phyloP scores from a whole-genome alignment of 37 sponge, comb jelly and placozoan species.

The Diacarnus erythraeanus region DNA sequence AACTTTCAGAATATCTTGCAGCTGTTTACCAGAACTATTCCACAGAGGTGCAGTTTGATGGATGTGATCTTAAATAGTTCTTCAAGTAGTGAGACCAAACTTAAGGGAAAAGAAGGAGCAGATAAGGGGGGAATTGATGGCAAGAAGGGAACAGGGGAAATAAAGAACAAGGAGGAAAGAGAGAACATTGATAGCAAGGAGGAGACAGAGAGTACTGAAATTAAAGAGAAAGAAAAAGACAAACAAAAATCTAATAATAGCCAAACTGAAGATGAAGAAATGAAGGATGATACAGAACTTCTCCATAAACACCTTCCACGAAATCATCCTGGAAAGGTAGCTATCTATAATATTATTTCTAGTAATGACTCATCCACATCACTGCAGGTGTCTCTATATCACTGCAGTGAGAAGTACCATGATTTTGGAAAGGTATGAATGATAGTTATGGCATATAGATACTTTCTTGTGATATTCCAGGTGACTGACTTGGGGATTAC shows the following conservation, averaged over 20 bases:
- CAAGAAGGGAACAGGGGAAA: too few species aligned
- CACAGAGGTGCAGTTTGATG: not conserved
- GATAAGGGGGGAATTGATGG: too few species aligned
- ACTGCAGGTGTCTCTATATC: not conserved
- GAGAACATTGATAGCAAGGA: too few species aligned
- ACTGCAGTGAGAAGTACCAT: not conserved
- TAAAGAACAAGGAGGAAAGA: too few species aligned
- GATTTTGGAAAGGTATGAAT: not conserved
- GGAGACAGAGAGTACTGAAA: too few species aligned
- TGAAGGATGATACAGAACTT: not conserved
- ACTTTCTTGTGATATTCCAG: not conserved
- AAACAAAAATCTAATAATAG: too few species aligned
- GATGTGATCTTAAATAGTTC: not conserved
- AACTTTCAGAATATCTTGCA: not conserved
- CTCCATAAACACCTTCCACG: not conserved
- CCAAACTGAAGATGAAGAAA: too few species aligned
- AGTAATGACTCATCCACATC: not conserved
- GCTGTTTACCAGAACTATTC: not conserved
- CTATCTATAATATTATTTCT: not conserved
- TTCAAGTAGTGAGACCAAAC: not conserved
- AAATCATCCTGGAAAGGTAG: not conserved
- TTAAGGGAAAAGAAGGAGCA: not conserved
- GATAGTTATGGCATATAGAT: not conserved
- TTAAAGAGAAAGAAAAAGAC: too few species aligned
- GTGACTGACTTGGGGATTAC: not conserved